A percentile compares a stretch with the other conserved stretches of the same genome.
These are phyloP conservation scores for Agrenia bidenticulata DNA, from an alignment of 2,888 invertebrate species.

Conservation along the genomic window DNA sequence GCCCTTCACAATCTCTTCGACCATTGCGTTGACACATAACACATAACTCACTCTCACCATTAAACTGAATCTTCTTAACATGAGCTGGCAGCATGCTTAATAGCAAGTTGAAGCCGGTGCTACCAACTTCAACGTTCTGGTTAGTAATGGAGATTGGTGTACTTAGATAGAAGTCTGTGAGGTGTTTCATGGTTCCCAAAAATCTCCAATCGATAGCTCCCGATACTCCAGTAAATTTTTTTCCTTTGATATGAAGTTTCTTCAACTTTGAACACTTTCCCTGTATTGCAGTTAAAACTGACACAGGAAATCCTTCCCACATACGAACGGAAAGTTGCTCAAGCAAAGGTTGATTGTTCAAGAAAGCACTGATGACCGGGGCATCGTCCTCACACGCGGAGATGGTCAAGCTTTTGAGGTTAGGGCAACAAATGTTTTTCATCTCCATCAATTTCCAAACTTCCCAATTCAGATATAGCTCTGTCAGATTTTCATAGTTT, in stretches of 20 bases:
- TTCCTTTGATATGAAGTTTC: conserved; percentile 31
- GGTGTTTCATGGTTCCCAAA: conserved; percentile 20
- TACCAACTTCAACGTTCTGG: conserved; percentile 18
- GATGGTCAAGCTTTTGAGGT: conserved; percentile 25
- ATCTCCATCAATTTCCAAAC: conserved; percentile 35
- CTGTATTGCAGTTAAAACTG: conserved; percentile 20
- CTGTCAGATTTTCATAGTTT: conserved; percentile 25
- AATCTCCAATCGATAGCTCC: conserved; percentile 32
- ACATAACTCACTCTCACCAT: no score
- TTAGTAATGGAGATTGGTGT: conserved; percentile 19
- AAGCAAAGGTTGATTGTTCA: conserved; percentile 37
- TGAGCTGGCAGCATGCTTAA: conserved; percentile 21
- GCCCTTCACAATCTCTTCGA: no score
- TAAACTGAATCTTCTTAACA: conserved; percentile 19
- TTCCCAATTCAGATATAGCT: conserved; percentile 31
- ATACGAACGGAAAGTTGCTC: conserved; percentile 28
- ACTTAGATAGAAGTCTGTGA: conserved; percentile 29
- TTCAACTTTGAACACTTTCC: conserved; percentile 27
- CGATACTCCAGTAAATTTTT: conserved; percentile 22
- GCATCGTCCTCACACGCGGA: conserved; percentile 21
- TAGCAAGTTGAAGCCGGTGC: conserved; percentile 29
- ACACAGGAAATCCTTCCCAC: conserved; percentile 29
- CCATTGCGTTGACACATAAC: no score
- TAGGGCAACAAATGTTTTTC: conserved; percentile 32
- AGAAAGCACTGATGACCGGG: conserved; percentile 22